Evolutionary conservation across 1,140 invertebrate genomes (phyloP), one percentile per base, ranked within the genome.

Genomic region (Ceratosolen solmsi): DNA sequence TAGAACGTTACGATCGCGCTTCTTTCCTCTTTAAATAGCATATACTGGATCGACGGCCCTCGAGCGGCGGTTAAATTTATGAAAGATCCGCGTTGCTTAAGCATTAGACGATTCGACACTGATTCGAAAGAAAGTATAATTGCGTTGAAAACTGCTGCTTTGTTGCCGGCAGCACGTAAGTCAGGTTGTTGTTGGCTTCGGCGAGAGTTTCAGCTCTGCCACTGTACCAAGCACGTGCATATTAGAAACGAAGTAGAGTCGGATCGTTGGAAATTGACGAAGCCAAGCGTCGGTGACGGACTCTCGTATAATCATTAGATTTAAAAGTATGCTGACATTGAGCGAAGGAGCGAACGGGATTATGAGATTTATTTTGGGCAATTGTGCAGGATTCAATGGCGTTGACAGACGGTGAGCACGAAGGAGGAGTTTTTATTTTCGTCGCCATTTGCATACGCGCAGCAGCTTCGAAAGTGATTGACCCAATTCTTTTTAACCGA

Each of bases 401-500:
- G 36, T 8, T n/a, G n/a, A 9, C 9, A 1, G 36, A 17, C 20
- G n/a, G n/a, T 2, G 22, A 11, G 63, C 11, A n/a, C n/a, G n/a
- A n/a, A n/a, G 60, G 27, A 70, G 46, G 11, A 78, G 46, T 54
- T 78, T 78, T 22, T n/a, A 33, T 70, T 68, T 68, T 49, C 20
- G 60, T 30, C 72, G 17, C 27, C 30, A n/a, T 22, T 2, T 36
- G 22, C 15, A 20, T 51, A 5, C 17, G 27, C 27, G 49, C 17
- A 22, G 27, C 27, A 27, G 27, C 22, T 33, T 46, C 56, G 22
- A 77, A 77, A 65, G 75, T 65, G 38, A 65, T 65, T 33, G 60
- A 68, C 75, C 60, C 75, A 68, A 77, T 77, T 77, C 75, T 63
- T 58, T 63, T 56, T 38, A 13, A 46, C 51, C 36, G n/a, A 41